Base-by-base conservation (phyloP, 2,797 vertebrate genomes). In the Alcedo atthis region DNA sequence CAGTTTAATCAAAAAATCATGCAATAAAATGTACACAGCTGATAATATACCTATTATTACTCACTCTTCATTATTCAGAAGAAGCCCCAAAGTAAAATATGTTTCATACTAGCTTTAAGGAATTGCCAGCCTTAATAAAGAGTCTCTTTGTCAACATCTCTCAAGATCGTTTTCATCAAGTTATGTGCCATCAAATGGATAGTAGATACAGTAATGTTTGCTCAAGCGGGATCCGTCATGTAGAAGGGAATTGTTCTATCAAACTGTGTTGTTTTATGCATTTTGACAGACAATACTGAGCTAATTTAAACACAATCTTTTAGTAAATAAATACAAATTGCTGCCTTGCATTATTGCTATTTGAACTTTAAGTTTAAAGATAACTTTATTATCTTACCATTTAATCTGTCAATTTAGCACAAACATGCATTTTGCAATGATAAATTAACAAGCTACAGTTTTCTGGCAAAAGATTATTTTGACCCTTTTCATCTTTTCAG, bases 301-400 rank as follows among this genome's bases (percentile, higher is more conserved):
- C 32, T 95, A 82, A 95, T 93, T 89, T 78, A 79, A 92, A 75
- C 24, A 61, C 26, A 54, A 1, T 3, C 2, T 69, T 90, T 58
- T 59, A 57, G 26, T 80, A 93, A 89, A 85, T 77, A 85, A 84
- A 70, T 33, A 58, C 51, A 89, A 77, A 92, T 45, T 53, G 12
- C 78, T 85, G 62, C 21, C 30, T 59, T 48, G 24, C 32, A 15
- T 67, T 77, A 46, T 30, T 81, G 18, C 73, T 89, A 66, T 73
- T 9, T 68, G 76, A 69, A 87, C 79, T 89, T 81, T 84, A 64
- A 79, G 33, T 69, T 30, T 33, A 74, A 64, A 58, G n/a, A 43
- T 66, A 68, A 46, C 40, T 90, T 84, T 71, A 75, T 93, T 64
- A 40, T 46, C 32, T 92, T 30, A 14, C 30, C 32, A 9, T 70